phyloP scores from a whole-genome alignment of 2,113 vertebrate genomes.

The Pantherophis guttatus region DNA sequence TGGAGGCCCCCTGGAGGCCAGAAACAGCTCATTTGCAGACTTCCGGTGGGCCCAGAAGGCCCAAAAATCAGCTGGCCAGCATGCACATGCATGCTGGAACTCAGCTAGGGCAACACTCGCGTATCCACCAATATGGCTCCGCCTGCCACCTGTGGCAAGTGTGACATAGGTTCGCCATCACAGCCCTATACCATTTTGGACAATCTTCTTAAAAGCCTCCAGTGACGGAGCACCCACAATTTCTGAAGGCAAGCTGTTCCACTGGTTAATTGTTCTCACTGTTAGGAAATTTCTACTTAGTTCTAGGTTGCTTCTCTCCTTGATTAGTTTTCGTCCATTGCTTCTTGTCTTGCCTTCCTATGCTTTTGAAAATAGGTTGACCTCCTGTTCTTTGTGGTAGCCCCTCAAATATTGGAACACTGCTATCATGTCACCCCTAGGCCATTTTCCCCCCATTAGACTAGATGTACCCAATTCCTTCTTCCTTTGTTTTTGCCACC shows the following conservation, averaged over 20 bases:
- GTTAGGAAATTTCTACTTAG: not conserved
- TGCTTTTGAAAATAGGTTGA: not conserved
- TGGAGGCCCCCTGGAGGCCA: too few species aligned
- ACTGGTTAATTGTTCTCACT: not conserved
- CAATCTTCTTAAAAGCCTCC: not conserved
- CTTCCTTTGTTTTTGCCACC: not conserved
- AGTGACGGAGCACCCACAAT: not conserved
- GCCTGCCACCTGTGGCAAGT: too few species aligned
- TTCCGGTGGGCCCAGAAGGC: too few species aligned
- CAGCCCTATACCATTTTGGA: not conserved
- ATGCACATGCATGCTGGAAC: too few species aligned
- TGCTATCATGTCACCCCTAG: not conserved
- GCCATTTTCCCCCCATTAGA: not conserved
- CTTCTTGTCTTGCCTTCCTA: not conserved
- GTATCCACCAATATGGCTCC: too few species aligned
- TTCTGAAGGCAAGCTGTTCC: not conserved
- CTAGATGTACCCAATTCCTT: not conserved
- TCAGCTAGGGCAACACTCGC: too few species aligned
- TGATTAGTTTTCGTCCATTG: not conserved
- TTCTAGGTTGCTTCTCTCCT: not conserved
- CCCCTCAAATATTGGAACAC: not conserved
- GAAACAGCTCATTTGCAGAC: too few species aligned
- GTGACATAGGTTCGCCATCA: too few species aligned
- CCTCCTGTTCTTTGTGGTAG: too few species aligned
- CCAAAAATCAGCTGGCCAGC: too few species aligned